Percentiles rank a stretch among this genome's conserved stretches.
phyloP scores from a whole-genome alignment of 2,888 invertebrate genomes.

The Mythimna vitellina region DNA sequence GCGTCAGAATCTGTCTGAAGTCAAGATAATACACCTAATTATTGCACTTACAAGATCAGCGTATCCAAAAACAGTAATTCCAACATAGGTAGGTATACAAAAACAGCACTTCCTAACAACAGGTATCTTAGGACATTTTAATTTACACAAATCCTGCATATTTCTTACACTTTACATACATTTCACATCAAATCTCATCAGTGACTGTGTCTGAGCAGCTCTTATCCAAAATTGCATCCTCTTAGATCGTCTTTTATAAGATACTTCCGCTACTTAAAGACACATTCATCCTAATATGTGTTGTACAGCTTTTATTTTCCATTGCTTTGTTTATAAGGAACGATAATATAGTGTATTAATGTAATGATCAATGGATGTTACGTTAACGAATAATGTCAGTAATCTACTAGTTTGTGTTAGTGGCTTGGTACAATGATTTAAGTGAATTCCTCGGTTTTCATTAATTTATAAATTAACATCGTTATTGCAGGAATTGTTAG shows the following conservation, averaged over 20 bases:
- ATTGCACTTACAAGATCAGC: conserved; percentile 78
- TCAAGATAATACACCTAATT: not conserved
- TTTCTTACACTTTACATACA: conserved; percentile 52
- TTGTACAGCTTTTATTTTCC: conserved; percentile 13
- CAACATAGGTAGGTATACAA: conserved; percentile 78
- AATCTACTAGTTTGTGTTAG: not conserved
- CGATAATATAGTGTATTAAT: too few relatives aligned
- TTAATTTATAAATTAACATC: conserved; percentile 40
- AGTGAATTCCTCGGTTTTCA: conserved; percentile 52
- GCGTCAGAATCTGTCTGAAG: rapidly evolving
- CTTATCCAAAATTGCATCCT: conserved; percentile 59
- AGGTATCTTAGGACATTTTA: conserved; percentile 71
- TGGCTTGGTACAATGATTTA: conserved; percentile 34
- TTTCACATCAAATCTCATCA: conserved; percentile 59
- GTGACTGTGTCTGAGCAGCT: conserved; percentile 55
- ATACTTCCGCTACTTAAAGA: conserved; percentile 52
- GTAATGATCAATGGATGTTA: conserved; percentile 27
- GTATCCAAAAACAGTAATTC: conserved; percentile 81
- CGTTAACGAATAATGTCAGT: not conserved
- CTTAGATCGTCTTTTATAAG: conserved; percentile 52
- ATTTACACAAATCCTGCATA: conserved; percentile 69
- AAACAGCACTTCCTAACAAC: conserved; percentile 80
- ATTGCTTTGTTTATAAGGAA: conserved; percentile 24
- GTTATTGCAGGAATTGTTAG: conserved; percentile 20
- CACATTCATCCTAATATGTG: conserved; percentile 22